Conservation (phyloP, 2,888 invertebrate genomes). For the Trichogramma dendrolimi region DNA sequence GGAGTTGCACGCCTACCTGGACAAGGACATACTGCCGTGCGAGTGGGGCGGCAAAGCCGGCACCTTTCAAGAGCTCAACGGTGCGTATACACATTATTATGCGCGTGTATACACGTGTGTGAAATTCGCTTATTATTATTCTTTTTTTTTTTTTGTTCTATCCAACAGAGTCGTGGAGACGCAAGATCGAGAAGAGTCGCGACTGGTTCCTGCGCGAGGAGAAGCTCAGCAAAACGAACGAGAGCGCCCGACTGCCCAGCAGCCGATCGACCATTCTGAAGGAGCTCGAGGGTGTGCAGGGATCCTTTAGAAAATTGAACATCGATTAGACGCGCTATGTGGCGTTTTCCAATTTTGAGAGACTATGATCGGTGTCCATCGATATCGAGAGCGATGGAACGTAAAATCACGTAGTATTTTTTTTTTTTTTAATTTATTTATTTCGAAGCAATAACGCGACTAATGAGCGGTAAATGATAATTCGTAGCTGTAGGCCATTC, state of each 20-base stretch:
- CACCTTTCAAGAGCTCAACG: slow-evolving; percentile 44
- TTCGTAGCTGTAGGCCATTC: too few relatives aligned
- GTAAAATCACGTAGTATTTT: too few relatives aligned
- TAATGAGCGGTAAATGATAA: too few relatives aligned
- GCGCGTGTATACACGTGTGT: neutral
- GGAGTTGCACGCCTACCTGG: slow-evolving; percentile 47
- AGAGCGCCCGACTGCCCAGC: slow-evolving; percentile 39
- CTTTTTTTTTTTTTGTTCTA: slow-evolving; percentile 1
- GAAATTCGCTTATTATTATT: neutral
- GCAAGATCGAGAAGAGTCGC: slow-evolving; percentile 43
- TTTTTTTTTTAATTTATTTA: too few relatives aligned
- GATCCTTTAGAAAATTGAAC: slow-evolving; percentile 46
- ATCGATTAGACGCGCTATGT: slow-evolving; percentile 40
- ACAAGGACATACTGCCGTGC: slow-evolving; percentile 50
- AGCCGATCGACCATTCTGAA: slow-evolving; percentile 36
- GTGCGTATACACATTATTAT: slow-evolving; percentile 29
- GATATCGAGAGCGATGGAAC: neutral
- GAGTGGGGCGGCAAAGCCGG: slow-evolving; percentile 53
- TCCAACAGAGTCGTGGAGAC: slow-evolving; percentile 42
- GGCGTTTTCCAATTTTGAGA: too few relatives aligned
- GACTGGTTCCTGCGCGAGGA: slow-evolving; percentile 49
- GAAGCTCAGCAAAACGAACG: slow-evolving; percentile 44
- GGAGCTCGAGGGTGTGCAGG: slow-evolving; percentile 45
- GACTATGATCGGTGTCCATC: neutral
- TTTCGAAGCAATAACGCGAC: too few relatives aligned